Evolutionary conservation across 2,113 vertebrate species (phyloP).

Genomic region (Cairina moschata): DNA sequence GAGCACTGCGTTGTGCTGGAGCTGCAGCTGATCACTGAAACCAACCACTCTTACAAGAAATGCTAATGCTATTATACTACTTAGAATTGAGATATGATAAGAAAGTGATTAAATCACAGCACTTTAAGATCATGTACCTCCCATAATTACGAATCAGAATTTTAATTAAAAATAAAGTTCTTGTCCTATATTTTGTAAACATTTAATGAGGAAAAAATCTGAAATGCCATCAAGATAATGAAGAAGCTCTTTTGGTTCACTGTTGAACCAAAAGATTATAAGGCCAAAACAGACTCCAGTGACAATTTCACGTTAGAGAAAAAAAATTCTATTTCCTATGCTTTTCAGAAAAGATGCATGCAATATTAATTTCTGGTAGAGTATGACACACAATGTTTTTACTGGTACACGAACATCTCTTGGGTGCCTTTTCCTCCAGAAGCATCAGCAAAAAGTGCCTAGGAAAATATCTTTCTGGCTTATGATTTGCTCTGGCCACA

Average conservation of each 20-base stretch:
- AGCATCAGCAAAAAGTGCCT: not conserved
- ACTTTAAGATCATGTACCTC: not conserved
- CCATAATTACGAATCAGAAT: slow-evolving; percentile 37
- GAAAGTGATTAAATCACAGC: not conserved
- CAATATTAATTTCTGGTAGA: not conserved
- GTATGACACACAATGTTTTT: not conserved
- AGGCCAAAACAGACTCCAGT: not conserved
- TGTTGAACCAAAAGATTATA: not conserved
- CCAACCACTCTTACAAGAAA: not conserved
- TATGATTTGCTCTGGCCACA: not conserved
- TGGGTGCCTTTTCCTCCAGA: not conserved
- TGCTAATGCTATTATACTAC: not conserved
- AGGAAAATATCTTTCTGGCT: not conserved
- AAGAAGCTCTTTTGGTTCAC: not conserved
- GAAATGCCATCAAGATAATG: not conserved
- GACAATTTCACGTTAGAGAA: not conserved
- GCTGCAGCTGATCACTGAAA: not conserved
- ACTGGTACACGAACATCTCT: not conserved
- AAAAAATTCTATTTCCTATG: not conserved
- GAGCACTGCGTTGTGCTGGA: not conserved
- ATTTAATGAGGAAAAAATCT: not conserved
- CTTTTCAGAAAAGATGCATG: not conserved
- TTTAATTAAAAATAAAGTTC: slow-evolving; percentile 35
- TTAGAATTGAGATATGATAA: not conserved
- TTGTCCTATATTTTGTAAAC: not conserved